Evolutionary conservation across 2,113 vertebrate genomes (phyloP), one percentile per base, ranked within the genome.

Genomic region (Leptobrachium leishanense): DNA sequence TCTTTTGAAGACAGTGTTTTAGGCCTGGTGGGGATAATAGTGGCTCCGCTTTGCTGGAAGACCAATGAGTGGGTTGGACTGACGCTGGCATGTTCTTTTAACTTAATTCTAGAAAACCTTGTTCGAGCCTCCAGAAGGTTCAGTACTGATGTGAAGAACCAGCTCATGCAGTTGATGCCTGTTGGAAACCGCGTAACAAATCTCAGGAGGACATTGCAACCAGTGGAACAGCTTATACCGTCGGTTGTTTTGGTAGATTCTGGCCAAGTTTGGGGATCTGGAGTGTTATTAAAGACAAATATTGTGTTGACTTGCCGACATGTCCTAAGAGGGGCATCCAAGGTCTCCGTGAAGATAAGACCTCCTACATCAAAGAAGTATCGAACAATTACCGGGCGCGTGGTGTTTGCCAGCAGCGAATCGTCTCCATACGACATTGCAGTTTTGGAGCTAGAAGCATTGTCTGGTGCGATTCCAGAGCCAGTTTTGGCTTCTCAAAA

Each of bases 41-140:
- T 92, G 3, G 94, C 95, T 5, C 91, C 96, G 0, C 90, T 98
- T 40, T 97, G 95, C 76, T 98, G 96, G 96, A 98, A 96, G 81
- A 92, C 92, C 0, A 91, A 86, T 1, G 96, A 98, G 83, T 98
- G 95, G 95, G 94, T 98, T 53, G 97, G 97, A n/a, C 91, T 99
- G 73, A 91, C 94, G 0, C 83, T 98, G 6, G 95, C 96, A 55
- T 98, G 97, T 82, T 96, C 97, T 0, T 43, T 95, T 0, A 86
- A 90, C 2, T 80, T 86, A 9, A 88, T 99, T 72, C 82, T 98
- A 76, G 1, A 43, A 0, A 81, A 68, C 13, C 44, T 74, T 44
- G 41, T 44, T 13, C 68, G 74, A 20, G 31, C 54, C 41, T 44
- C 68, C 7, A 20, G 5, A 4, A 68, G 11, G 54, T 43, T 65